phyloP scores from a whole-genome alignment of 2,797 vertebrate genomes.

The Sebastes hubbsi region DNA sequence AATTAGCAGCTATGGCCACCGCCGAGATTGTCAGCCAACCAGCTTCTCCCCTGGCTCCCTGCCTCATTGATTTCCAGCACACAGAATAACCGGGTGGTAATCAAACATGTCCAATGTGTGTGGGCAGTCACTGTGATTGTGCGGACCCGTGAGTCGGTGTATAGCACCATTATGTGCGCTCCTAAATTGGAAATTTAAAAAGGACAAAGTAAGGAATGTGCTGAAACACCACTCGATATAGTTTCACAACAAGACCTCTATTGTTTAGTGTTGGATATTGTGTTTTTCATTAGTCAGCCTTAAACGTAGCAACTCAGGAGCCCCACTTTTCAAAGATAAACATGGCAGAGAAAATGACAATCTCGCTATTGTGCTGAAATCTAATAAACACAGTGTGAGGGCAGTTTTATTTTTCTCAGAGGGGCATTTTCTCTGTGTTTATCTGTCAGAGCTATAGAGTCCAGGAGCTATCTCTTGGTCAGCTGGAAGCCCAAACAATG shows the following conservation, averaged over 20 bases:
- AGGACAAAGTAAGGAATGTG: background rate
- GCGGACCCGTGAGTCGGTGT: background rate
- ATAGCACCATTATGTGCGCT: background rate
- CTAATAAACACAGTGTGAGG: background rate
- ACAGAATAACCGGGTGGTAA: slow-evolving; percentile 49
- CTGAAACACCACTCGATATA: background rate
- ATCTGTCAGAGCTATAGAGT: slow-evolving; percentile 3
- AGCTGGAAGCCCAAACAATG: slow-evolving; percentile 31
- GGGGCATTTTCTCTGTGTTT: background rate
- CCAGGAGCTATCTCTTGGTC: slow-evolving; percentile 11
- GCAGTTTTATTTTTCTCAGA: background rate
- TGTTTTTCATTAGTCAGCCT: slow-evolving; percentile 10
- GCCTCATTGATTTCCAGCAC: slow-evolving; percentile 67
- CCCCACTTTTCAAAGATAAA: background rate
- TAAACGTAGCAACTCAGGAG: background rate
- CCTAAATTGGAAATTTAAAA: background rate
- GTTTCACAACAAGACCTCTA: background rate
- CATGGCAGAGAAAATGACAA: background rate
- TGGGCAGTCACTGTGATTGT: slow-evolving; percentile 19
- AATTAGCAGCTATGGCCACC: slow-evolving; percentile 63
- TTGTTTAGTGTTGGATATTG: background rate
- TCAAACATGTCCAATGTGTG: slow-evolving; percentile 53
- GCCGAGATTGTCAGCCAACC: slow-evolving; percentile 39
- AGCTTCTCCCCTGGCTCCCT: slow-evolving; percentile 43
- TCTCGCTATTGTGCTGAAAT: background rate